Conservation (phyloP, 2,888 invertebrate genomes). For the Xylocampa areola region DNA sequence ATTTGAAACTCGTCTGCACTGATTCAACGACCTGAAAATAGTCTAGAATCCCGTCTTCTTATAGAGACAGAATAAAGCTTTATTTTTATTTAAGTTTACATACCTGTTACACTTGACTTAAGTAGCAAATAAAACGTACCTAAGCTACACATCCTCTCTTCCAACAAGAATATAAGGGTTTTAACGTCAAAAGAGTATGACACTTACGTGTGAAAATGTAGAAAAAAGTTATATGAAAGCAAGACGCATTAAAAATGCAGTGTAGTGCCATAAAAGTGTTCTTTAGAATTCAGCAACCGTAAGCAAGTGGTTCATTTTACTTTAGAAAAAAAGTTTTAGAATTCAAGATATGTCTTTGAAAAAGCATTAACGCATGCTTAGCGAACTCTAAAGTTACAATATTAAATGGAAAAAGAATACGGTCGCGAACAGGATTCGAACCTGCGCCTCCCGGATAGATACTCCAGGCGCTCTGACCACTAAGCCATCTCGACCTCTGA, state of each 20-base stretch:
- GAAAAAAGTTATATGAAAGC: constrained; percentile 68
- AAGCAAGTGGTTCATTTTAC: constrained; percentile 66
- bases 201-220: constrained; percentile 74
- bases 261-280: constrained; percentile 70
- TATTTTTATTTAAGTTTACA: constrained; percentile 38
- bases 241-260: constrained; percentile 72
- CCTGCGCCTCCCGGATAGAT: too few species aligned
- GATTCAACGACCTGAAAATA: constrained; percentile 42
- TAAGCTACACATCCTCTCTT: constrained; percentile 38
- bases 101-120: constrained; percentile 30
- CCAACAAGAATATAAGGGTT: constrained; percentile 53
- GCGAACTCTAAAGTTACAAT: too few species aligned
- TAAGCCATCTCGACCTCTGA: too few species aligned
- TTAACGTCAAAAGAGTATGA: constrained; percentile 73
- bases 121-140: constrained; percentile 40
- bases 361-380: too few species aligned
- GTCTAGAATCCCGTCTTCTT: constrained; percentile 24
- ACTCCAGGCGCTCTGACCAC: too few species aligned
- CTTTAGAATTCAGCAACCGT: constrained; percentile 69
- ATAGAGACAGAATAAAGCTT: constrained; percentile 28
- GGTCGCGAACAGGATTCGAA: too few species aligned
- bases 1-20: constrained; percentile 32
- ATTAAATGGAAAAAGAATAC: too few species aligned
- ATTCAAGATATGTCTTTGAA: too few species aligned
- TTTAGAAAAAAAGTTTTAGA: constrained; percentile 62